Evolutionary conservation across 2,888 invertebrate species (phyloP).

Genomic region (Morpho deidamia): DNA sequence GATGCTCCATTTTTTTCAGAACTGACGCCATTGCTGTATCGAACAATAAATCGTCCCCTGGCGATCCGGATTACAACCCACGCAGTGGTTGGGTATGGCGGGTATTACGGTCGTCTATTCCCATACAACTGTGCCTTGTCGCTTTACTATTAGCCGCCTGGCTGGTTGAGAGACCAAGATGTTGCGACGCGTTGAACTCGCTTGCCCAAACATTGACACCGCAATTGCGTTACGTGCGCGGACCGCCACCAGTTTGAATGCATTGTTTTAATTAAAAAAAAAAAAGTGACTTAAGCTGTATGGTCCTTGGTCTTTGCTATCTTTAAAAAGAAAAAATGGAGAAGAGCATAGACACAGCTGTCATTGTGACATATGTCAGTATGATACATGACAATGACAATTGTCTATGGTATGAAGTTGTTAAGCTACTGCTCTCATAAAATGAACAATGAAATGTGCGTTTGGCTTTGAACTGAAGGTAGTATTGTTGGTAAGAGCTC

Average conservation of each 20-base stretch:
- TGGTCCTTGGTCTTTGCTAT: no score
- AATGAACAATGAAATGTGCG: no score
- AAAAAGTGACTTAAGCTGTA: no score
- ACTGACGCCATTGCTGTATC: slow-evolving; percentile 46
- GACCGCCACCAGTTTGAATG: slow-evolving; percentile 82
- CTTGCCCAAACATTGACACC: slow-evolving; percentile 87
- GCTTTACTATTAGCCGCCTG: slow-evolving; percentile 86
- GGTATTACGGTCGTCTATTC: slow-evolving; percentile 86
- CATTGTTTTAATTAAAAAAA: not conserved
- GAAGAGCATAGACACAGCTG: no score
- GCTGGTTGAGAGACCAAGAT: slow-evolving; percentile 85
- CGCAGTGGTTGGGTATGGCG: slow-evolving; percentile 84
- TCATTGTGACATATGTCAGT: slow-evolving; percentile 10
- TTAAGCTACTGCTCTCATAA: no score
- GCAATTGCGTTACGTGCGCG: slow-evolving; percentile 88
- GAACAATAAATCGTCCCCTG: slow-evolving; percentile 72
- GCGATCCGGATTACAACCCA: slow-evolving; percentile 77
- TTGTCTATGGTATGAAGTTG: no score
- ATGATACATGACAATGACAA: slow-evolving; percentile 3
- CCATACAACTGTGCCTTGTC: slow-evolving; percentile 86
- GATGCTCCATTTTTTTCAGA: slow-evolving; percentile 25
- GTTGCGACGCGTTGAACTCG: slow-evolving; percentile 88
- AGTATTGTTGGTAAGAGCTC: no score
- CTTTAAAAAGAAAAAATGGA: no score
- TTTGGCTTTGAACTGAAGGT: no score